A percentile compares a stretch with the other conserved stretches of the same genome.
These are phyloP conservation scores for Nephrotoma guestfalica DNA, from an alignment of 2,888 invertebrate genomes.

Conservation along the genomic window DNA sequence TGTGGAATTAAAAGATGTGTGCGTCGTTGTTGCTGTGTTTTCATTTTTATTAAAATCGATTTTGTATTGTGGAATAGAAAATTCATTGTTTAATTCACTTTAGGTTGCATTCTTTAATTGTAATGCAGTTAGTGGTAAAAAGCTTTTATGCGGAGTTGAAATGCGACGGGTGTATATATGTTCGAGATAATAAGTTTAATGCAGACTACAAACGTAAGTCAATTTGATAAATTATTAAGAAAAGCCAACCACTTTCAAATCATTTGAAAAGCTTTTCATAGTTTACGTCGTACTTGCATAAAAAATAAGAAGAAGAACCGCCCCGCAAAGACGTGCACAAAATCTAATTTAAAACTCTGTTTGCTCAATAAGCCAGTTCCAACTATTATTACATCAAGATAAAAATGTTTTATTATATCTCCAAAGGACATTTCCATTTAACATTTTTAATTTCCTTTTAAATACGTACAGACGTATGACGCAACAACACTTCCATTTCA, in stretches of 20 bases:
- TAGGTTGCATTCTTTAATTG: not conserved
- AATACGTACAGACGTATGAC: not conserved
- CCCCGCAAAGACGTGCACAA: not conserved
- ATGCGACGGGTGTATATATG: not conserved
- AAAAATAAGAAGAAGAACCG: too few relatives aligned
- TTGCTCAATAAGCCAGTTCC: not conserved
- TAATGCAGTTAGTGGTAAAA: not conserved
- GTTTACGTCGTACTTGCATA: too few relatives aligned
- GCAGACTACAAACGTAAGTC: not conserved
- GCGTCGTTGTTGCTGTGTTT: not conserved
- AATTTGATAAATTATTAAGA: not conserved
- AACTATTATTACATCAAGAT: not conserved
- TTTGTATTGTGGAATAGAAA: not conserved
- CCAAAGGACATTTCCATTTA: not conserved
- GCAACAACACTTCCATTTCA: too few relatives aligned
- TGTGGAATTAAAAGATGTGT: not conserved
- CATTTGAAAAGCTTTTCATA: too few relatives aligned
- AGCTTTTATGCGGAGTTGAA: too few relatives aligned
- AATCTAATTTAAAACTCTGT: not conserved
- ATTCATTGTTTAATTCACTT: not conserved
- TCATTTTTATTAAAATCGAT: not conserved
- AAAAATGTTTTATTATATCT: not conserved
- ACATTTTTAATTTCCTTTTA: not conserved
- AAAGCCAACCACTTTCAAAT: not conserved
- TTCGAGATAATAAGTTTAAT: not conserved